Evolutionary conservation across 2,113 vertebrate species (phyloP).

Genomic region (Fulmarus glacialis): DNA sequence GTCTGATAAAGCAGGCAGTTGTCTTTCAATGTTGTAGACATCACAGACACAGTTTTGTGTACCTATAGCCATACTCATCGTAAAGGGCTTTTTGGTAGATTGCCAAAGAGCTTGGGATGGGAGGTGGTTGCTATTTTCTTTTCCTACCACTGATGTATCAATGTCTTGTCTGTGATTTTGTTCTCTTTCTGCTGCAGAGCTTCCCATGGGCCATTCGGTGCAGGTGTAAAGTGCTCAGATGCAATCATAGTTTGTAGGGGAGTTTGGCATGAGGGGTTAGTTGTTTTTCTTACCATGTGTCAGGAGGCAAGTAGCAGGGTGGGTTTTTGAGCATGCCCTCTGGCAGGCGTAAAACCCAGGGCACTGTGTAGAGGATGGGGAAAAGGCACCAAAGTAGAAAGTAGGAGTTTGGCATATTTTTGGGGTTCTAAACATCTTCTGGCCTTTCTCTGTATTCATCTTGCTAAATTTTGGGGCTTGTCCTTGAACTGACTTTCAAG

Average conservation of each 20-base stretch:
- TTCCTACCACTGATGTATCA: neutral
- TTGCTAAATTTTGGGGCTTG: neutral
- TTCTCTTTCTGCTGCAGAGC: neutral
- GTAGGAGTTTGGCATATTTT: accelerated
- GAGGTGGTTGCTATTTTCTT: neutral
- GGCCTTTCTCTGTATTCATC: neutral
- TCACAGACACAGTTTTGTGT: neutral
- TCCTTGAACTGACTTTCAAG: neutral
- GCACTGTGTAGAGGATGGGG: neutral
- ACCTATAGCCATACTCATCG: neutral
- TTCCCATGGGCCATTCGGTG: accelerated
- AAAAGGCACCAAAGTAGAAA: neutral
- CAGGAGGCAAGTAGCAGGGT: neutral
- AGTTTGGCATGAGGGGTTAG: neutral
- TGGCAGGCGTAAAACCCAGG: neutral
- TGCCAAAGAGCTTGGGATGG: neutral
- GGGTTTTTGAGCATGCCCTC: neutral
- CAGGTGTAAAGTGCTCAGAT: neutral
- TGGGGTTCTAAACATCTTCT: neutral
- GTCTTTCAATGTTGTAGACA: neutral
- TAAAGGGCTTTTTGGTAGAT: neutral
- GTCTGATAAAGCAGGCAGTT: neutral
- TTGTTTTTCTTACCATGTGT: neutral
- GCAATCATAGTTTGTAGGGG: neutral
- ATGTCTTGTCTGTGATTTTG: neutral